A percentile compares a stretch with the other conserved stretches of the same genome.
phyloP scores from a whole-genome alignment of 1,140 invertebrate genomes.

The Ostrea edulis region DNA sequence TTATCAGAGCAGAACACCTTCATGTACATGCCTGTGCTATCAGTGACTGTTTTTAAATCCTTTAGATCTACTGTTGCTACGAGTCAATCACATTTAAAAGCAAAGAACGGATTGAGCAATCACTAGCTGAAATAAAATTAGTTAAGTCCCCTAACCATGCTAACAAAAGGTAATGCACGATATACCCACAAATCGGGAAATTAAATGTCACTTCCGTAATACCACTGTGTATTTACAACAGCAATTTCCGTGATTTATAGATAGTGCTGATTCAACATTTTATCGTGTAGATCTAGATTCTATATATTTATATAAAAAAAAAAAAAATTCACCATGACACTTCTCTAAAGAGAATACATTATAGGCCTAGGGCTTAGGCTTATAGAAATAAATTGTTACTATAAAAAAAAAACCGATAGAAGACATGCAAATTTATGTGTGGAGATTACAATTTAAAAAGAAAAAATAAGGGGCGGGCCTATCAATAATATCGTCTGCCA shows the following conservation, averaged over 20 bases:
- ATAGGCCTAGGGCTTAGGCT: no score
- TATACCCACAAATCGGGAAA: not conserved
- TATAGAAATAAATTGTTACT: not conserved
- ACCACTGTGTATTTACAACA: not conserved
- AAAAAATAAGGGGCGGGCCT: no score
- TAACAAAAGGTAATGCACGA: no score
- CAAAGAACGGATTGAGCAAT: not conserved
- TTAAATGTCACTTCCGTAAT: not conserved
- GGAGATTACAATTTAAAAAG: no score
- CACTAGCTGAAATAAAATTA: not conserved
- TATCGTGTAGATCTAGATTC: not conserved
- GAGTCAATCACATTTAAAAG: not conserved
- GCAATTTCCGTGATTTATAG: no score
- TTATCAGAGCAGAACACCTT: not conserved
- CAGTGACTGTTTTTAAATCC: not conserved
- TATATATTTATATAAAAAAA: no score
- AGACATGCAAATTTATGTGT: no score
- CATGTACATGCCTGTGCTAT: not conserved
- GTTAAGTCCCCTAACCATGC: not conserved
- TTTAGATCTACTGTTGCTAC: conserved; percentile 7
- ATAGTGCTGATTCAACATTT: not conserved
- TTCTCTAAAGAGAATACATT: no score
- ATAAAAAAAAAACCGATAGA: no score
- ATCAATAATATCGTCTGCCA: no score
- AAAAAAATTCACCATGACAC: no score